These are phyloP conservation scores for Apotomis betuletana DNA, from an alignment of 2,888 invertebrate genomes.

Conservation along the genomic window DNA sequence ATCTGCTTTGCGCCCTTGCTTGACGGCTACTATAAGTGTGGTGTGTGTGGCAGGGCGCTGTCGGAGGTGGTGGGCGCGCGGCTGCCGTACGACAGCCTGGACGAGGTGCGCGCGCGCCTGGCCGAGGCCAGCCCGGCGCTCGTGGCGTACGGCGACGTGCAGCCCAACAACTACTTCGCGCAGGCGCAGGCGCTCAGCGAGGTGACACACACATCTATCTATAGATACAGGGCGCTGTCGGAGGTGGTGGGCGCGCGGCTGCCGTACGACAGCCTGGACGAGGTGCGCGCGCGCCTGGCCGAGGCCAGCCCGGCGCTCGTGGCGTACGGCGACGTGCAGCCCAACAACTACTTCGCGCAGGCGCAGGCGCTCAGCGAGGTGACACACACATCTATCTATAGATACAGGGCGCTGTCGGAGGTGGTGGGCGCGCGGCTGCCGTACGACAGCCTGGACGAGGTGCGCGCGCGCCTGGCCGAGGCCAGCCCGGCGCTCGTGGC, in stretches of 20 bases:
- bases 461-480: constrained; percentile 91
- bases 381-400: not conserved
- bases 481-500: constrained; percentile 94
- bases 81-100: constrained; percentile 94
- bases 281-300: constrained; percentile 91
- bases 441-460: constrained; percentile 93
- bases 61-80: constrained; percentile 91
- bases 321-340: constrained; percentile 92
- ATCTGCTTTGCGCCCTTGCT: too few species aligned
- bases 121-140: constrained; percentile 95
- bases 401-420: constrained; percentile 97
- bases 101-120: constrained; percentile 92
- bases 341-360: constrained; percentile 92
- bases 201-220: constrained; percentile 51
- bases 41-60: constrained; percentile 86
- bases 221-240: constrained; percentile 93
- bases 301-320: constrained; percentile 95
- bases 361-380: constrained; percentile 88
- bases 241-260: constrained; percentile 90
- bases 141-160: constrained; percentile 91
- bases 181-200: constrained; percentile 89
- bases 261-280: constrained; percentile 94
- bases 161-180: constrained; percentile 92
- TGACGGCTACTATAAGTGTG: too few species aligned
- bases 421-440: constrained; percentile 89